Conservation (phyloP, 2,113 vertebrate genomes). For the Calonectris borealis region DNA sequence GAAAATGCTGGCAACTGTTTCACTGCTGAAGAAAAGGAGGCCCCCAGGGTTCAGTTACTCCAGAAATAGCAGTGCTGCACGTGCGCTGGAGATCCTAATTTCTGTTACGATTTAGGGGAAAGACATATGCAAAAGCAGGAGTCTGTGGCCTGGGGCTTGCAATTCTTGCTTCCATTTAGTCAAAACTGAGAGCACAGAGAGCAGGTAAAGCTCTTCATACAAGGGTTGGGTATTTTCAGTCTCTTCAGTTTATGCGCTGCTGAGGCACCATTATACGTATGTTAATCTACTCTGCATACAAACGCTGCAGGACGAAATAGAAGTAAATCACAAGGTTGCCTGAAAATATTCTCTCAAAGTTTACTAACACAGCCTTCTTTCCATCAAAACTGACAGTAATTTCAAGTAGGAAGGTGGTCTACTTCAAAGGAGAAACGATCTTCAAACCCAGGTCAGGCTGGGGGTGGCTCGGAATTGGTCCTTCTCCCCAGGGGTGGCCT, state of each 20-base stretch:
- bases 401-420: neutral
- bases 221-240: neutral
- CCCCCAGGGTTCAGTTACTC: neutral
- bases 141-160: neutral
- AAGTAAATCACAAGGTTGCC: neutral
- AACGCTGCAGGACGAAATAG: neutral
- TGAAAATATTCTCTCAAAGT: neutral
- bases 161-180: neutral
- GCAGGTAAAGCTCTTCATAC: neutral
- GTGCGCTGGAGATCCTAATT: neutral
- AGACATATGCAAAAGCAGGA: neutral
- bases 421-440: neutral
- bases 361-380: neutral
- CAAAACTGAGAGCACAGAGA: neutral
- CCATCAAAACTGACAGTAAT: neutral
- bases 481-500: neutral
- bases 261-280: neutral
- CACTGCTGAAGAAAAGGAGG: neutral
- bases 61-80: neutral
- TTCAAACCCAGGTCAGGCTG: neutral
- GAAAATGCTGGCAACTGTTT: neutral
- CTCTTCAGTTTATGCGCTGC: neutral
- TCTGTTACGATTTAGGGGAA: neutral
- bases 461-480: neutral
- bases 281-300: neutral